Base-by-base conservation (phyloP, 2,888 invertebrate species). In the Chrysolina oricalcia region DNA sequence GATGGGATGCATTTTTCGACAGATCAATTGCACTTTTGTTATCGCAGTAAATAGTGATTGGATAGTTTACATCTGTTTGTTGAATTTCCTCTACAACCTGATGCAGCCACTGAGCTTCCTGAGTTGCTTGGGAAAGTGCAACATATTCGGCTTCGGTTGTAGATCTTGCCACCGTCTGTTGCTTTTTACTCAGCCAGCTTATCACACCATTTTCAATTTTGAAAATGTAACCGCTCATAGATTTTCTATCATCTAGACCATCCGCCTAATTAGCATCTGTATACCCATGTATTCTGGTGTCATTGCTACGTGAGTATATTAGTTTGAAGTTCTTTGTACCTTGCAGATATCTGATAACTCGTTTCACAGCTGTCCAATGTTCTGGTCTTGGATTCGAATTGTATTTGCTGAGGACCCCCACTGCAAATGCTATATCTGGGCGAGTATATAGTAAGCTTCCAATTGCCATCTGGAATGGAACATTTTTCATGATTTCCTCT, bases 151-250 rank as follows among this genome's bases (percentile, higher is more conserved):
- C 62, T 62, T 62, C 62, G 27, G 27, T 62, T 27, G 62, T 62
- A 27, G 62, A 62, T 62, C 27, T 62, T 23, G 35, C 10, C 23
- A 62, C 62, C 6, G 62, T 62, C 15, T 62, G 62, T 23, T 62
- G 62, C 10, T 62, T 62, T 35, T 23, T 23, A 62, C 62, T 62
- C 27, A 62, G 35, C 62, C 62, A 62, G 62, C 21, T 62, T 19
- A 62, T 27, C 35, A 62, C 62, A 62, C 15, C 10, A 46, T 46
- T 46, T 46, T 9, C 46, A n/a, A 46, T 4, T 35, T 35, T 35
- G 35, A 35, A 35, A 35, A 35, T 35, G 8, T 35, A 35, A 4
- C 35, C 35, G 8, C 4, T 35, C 35, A 15, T 46, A n/a, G 46
- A 46, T 46, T 46, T 46, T 46, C 46, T n/a, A 15, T 46, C 13